Base-by-base conservation (phyloP, 2,113 vertebrate species). In the Cryptotis parvus region DNA sequence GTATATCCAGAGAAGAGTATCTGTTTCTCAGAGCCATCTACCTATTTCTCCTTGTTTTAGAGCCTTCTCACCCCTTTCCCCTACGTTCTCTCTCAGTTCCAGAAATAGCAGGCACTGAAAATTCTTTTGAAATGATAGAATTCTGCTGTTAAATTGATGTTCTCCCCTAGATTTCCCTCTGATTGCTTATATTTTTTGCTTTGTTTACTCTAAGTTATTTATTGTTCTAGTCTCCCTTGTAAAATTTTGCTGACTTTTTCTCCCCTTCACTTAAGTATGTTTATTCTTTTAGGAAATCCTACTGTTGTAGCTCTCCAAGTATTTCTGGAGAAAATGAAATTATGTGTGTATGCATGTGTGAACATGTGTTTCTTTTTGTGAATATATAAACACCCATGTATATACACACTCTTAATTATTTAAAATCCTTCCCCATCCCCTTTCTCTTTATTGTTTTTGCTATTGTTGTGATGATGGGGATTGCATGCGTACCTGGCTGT, bases 21-120 rank as follows among this genome's bases (percentile, higher is more conserved):
- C 18, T 66, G 20, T 65, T 87, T 81, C 68, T 91, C 14, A 77
- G 80, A 72, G 86, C n/a, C 35, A 89, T 89, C 88, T 75, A 84
- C 9, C 3, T 69, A 3, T n/a, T 91, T 35, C 4, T 91, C 10
- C 18, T 90, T 52, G 76, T 35, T 55, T 82, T 70, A 61, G 73
- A 86, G 31, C 2, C 63, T 92, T 84, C 45, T 31, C 83, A 39
- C 35, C 31, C 26, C 43, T 33, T 33, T 11, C 66, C 72, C 55
- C 10, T 35, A 9, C 43, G n/a, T 52, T 65, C 55, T 58, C 45
- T 86, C 31, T 41, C 27, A 41, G 12, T 88, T 90, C 45, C 65
- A 55, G 49, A 66, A 3, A 33, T 41, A 33, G 15, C 70, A 90
- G 69, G 77, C 55, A 26, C 20, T 24, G n/a, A 73, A 9, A 68